These are phyloP conservation scores for Acanthis flammea DNA, from an alignment of 2,797 vertebrate genomes.

Conservation along the genomic window DNA sequence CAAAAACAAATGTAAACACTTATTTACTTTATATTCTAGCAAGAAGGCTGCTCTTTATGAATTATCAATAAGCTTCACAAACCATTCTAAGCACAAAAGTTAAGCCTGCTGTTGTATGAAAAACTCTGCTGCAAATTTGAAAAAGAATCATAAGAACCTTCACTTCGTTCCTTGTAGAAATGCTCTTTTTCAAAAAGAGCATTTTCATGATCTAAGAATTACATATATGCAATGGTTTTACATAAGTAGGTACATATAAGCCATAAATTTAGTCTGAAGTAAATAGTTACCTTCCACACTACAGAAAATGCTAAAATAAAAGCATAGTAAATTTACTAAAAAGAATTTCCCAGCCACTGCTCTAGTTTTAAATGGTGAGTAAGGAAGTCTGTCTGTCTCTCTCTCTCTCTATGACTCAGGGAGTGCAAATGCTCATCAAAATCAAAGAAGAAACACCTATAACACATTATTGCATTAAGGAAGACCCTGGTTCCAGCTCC, in stretches of 20 bases:
- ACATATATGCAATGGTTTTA: neutral
- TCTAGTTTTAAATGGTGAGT: neutral
- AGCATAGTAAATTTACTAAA: neutral
- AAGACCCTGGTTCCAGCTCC: neutral
- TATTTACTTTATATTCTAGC: neutral
- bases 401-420: neutral
- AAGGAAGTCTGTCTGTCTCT: neutral
- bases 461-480: neutral
- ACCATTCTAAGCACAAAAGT: neutral
- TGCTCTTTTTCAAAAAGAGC: neutral
- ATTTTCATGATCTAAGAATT: neutral
- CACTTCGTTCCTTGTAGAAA: neutral
- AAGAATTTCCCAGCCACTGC: rapidly evolving
- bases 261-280: neutral
- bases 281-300: neutral
- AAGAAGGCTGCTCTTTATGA: neutral
- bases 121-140: neutral
- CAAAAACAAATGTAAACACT: neutral
- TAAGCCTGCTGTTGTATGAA: neutral
- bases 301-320: neutral
- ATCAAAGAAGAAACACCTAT: neutral
- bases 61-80: neutral
- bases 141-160: neutral
- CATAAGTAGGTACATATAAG: neutral
- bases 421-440: neutral